These are phyloP conservation scores for Sisyra terminalis DNA, from an alignment of 2,888 invertebrate genomes.

Conservation along the genomic window DNA sequence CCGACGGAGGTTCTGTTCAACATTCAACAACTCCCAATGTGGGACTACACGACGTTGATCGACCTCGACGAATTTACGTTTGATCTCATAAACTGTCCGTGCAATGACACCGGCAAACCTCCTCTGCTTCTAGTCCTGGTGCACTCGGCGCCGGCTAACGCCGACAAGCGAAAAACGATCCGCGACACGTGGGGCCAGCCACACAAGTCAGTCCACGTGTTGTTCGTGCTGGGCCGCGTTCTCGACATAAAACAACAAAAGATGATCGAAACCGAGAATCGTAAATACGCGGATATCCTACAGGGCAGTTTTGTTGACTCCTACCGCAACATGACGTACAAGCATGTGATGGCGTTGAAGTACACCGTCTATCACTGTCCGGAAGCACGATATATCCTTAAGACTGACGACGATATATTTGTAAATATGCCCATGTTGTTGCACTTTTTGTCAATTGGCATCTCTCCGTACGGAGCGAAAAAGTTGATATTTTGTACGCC, in stretches of 20 bases:
- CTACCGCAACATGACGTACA: constrained; percentile 70
- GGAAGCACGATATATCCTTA: constrained; percentile 47
- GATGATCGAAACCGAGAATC: constrained; percentile 30
- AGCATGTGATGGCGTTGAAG: constrained; percentile 67
- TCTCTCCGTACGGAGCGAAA: constrained; percentile 41
- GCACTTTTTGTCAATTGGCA: constrained; percentile 34
- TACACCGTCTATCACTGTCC: constrained; percentile 58
- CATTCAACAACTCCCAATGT: constrained; percentile 13
- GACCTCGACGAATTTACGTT: constrained; percentile 42
- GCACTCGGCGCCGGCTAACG: constrained; percentile 51
- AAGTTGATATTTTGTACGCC: constrained; percentile 48
- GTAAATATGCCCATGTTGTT: constrained; percentile 48
- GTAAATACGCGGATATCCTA: constrained; percentile 41
- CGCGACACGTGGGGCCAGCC: constrained; percentile 56
- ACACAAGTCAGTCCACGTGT: constrained; percentile 33
- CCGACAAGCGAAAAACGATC: constrained; percentile 45
- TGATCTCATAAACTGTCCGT: constrained; percentile 36
- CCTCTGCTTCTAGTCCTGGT: constrained; percentile 45
- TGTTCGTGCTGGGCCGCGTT: constrained; percentile 50
- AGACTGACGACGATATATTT: constrained; percentile 64
- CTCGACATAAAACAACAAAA: constrained; percentile 18
- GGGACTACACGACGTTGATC: constrained; percentile 25
- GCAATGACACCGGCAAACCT: constrained; percentile 26
- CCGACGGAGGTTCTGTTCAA: not conserved
- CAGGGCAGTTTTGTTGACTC: constrained; percentile 63